Base-by-base conservation (phyloP, 2,797 vertebrate species). In the Hybognathus amarus region DNA sequence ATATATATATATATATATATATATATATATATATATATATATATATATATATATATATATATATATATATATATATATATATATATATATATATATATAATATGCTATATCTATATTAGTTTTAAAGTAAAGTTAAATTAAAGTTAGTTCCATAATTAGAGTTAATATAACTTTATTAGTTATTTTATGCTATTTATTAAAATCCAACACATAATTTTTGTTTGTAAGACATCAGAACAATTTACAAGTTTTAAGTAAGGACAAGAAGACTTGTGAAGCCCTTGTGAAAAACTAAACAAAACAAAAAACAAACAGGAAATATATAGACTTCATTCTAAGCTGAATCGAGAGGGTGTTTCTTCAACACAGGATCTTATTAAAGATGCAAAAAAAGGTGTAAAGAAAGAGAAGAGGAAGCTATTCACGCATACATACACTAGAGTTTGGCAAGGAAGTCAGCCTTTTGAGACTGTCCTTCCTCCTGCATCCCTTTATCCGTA, bases 391-490 rank as follows among this genome's bases (percentile, higher is more conserved):
- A 59, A 83, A 85, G 61, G 64, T 64, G 56, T 80, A 30, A 78
- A 66, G 27, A n/a, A 70, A 47, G 63, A 77, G 54, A 78, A 78
- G 67, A 69, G 56, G 42, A 79, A 79, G 66, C 27, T 27, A 69
- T 45, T 30, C 59, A 54, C 73, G 40, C 83, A 66, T 22, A 59
- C 1, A 52, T 15, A 79, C 78, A 85, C 40, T 33, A 75, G 38
- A 45, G 52, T 27, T 82, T 75, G 77, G 45, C 63, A 47, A 80
- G 52, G 17, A 59, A 85, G 92, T 91, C 90, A 91, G 88, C 92
- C 89, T 91, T 93, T 93, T 90, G 91, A 94, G 92, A 68, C 64
- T 12, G 63, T 69, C 20, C 61, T 69, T 83, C 81, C 81, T 77
- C 38, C 18, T 77, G 73, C 47, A 36, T 83, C 73, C 68, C 50